Percentiles rank a stretch among this genome's conserved stretches.
phyloP scores from a whole-genome alignment of 1,140 invertebrate species.

The Lasioglossum albipes region DNA sequence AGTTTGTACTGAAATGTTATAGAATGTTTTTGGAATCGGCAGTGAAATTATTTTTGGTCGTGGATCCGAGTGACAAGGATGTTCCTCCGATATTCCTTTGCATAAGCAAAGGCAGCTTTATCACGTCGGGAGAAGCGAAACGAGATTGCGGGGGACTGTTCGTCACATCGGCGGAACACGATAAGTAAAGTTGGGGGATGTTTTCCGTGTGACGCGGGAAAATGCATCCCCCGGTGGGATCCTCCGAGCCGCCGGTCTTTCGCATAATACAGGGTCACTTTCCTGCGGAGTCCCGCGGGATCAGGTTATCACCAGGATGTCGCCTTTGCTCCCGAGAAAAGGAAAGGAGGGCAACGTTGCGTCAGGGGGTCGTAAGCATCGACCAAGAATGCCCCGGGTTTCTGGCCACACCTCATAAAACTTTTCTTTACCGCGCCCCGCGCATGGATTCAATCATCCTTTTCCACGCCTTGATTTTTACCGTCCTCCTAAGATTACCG shows the following conservation, averaged over 20 bases:
- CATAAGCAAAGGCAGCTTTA: not conserved
- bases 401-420: slow-evolving; percentile 1
- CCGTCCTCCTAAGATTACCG: not conserved
- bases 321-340: slow-evolving; percentile 34
- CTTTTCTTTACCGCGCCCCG: not conserved
- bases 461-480: not conserved
- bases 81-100: too few species aligned
- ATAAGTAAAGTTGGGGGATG: slow-evolving; percentile 8
- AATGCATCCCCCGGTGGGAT: slow-evolving; percentile 34
- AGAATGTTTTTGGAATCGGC: too few species aligned
- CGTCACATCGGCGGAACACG: not conserved
- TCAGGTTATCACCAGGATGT: slow-evolving; percentile 49
- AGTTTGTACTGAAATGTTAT: too few species aligned
- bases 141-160: not conserved
- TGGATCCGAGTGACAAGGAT: too few species aligned
- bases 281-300: slow-evolving; percentile 30
- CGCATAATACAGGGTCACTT: slow-evolving; percentile 55
- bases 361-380: slow-evolving; percentile 19
- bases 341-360: slow-evolving; percentile 31
- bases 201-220: slow-evolving; percentile 11
- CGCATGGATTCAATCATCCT: slow-evolving; percentile 3
- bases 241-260: slow-evolving; percentile 40
- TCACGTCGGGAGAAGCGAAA: not conserved
- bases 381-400: not conserved
- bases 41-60: too few species aligned